A percentile compares a stretch with the other conserved stretches of the same genome.
Conservation (phyloP, 1,140 invertebrate genomes). For the Chironomus striatipennis region DNA sequence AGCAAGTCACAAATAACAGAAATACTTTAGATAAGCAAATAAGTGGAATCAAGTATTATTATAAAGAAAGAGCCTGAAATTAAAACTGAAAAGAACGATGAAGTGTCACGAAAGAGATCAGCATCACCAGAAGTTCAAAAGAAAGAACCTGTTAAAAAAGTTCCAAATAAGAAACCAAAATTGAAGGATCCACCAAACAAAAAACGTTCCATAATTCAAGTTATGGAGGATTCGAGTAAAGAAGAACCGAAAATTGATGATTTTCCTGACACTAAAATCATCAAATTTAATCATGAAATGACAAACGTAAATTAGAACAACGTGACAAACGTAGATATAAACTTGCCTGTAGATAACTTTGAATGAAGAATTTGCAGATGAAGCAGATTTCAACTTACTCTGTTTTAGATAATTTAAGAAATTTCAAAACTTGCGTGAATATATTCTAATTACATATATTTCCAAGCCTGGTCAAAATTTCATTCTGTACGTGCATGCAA, state of each 20-base stretch:
- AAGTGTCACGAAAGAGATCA: neutral
- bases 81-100: neutral
- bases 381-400: no score
- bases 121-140: neutral
- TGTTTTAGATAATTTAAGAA: no score
- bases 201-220: neutral
- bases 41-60: neutral
- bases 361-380: no score
- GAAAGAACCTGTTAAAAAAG: neutral
- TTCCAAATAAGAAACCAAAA: neutral
- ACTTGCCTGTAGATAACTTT: no score
- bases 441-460: no score
- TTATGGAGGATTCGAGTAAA: neutral
- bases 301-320: no score
- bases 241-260: neutral
- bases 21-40: no score
- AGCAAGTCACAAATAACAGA: neutral
- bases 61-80: neutral
- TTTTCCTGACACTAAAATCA: neutral
- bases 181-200: neutral
- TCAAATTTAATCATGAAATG: slow-evolving; percentile 11
- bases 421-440: no score
- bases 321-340: no score
- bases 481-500: no score
- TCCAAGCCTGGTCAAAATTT: no score